Evolutionary conservation across 2,113 vertebrate genomes (phyloP).

Genomic region (Poeciliopsis turrubarensis): DNA sequence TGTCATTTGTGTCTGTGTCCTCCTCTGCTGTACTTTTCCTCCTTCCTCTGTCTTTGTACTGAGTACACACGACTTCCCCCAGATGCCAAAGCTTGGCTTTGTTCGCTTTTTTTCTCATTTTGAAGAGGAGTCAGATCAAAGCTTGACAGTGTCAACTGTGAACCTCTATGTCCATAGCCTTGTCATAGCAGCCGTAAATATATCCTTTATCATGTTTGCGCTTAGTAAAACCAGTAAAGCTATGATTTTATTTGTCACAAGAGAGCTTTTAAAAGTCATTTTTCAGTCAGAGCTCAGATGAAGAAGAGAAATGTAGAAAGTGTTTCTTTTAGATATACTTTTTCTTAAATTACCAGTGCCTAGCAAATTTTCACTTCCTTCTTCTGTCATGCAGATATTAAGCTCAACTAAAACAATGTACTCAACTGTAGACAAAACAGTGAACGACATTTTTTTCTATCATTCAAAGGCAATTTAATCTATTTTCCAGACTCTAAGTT

Average conservation of each 20-base stretch:
- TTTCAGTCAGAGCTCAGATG: background rate
- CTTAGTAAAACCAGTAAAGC: constrained; percentile 9
- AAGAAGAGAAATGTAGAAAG: background rate
- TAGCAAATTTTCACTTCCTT: background rate
- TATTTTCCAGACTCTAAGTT: no score
- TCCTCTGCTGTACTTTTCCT: constrained; percentile 51
- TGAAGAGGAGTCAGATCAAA: constrained; percentile 63
- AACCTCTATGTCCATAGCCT: constrained; percentile 52
- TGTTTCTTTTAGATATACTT: background rate
- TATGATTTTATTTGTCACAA: background rate
- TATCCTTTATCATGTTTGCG: constrained; percentile 6
- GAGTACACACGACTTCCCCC: constrained; percentile 62
- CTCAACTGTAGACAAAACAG: background rate
- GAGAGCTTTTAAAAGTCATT: background rate
- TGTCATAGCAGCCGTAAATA: constrained; percentile 61
- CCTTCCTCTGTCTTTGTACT: constrained; percentile 69
- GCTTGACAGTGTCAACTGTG: constrained; percentile 34
- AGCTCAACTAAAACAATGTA: background rate
- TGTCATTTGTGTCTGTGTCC: constrained; percentile 55
- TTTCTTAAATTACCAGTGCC: background rate
- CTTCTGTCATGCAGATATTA: background rate
- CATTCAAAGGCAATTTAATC: background rate
- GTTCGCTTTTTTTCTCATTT: constrained; percentile 45
- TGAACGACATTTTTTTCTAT: background rate
- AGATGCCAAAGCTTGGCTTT: constrained; percentile 60